Percentiles rank a stretch among this genome's conserved stretches.
These are phyloP conservation scores for Euproctis similis DNA, from an alignment of 2,888 invertebrate genomes.

Conservation along the genomic window DNA sequence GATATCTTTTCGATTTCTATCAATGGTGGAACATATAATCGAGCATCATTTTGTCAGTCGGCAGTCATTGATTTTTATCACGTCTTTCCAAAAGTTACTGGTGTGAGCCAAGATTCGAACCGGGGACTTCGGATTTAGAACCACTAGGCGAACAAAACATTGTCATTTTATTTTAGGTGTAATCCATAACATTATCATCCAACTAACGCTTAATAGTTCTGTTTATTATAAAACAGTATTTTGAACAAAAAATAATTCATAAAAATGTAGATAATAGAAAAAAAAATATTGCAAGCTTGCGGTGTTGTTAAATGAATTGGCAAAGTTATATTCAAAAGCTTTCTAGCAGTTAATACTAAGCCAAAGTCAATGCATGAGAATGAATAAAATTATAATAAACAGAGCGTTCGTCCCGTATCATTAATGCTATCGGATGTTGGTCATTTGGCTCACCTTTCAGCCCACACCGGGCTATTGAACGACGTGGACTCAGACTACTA, in stretches of 20 bases:
- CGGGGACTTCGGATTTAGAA: no score
- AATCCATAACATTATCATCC: no score
- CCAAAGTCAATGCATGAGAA: background rate
- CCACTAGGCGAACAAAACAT: no score
- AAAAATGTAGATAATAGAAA: no score
- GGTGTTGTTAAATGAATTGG: background rate
- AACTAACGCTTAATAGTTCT: background rate
- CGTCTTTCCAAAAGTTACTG: no score
- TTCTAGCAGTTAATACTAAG: conserved; percentile 1
- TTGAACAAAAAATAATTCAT: background rate
- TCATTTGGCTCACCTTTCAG: conserved; percentile 73
- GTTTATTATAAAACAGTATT: background rate
- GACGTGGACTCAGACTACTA: conserved; percentile 87
- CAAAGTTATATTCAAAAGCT: conserved; percentile 1
- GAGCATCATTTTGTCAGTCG: no score
- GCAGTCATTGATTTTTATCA: no score
- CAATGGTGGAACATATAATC: no score
- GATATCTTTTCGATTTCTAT: no score
- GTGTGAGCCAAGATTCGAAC: no score
- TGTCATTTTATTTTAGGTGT: no score
- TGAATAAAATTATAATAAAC: conserved; percentile 10
- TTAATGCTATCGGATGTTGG: conserved; percentile 57
- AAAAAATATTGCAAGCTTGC: background rate
- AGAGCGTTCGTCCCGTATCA: conserved; percentile 24
- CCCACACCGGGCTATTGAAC: conserved; percentile 84